Conservation (phyloP, 2,797 vertebrate genomes). For the Acanthurus leucopareius region DNA sequence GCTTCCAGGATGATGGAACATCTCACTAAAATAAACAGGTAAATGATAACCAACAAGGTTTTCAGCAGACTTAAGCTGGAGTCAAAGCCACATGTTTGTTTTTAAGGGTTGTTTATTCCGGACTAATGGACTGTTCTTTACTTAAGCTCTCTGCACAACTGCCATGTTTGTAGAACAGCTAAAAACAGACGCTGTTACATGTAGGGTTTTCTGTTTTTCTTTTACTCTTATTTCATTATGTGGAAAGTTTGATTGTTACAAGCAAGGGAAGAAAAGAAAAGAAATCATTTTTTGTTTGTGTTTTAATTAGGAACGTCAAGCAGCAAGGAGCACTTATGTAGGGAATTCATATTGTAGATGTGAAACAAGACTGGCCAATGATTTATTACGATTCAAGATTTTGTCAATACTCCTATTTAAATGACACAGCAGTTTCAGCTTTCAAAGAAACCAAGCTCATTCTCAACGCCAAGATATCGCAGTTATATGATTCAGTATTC, state of each 20-base stretch:
- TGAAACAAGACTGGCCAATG: too few species aligned
- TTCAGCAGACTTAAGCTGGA: constrained; percentile 18
- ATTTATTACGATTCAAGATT: too few species aligned
- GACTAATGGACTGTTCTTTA: constrained; percentile 49
- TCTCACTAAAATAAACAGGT: constrained; percentile 46
- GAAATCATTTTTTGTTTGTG: too few species aligned
- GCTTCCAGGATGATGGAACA: constrained; percentile 46
- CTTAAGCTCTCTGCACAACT: neutral
- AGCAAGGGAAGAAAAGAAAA: too few species aligned
- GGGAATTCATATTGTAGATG: too few species aligned
- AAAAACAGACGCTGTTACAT: neutral
- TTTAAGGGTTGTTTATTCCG: constrained; percentile 45
- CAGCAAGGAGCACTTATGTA: too few species aligned
- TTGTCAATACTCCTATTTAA: too few species aligned
- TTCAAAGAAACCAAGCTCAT: too few species aligned
- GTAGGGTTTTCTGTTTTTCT: neutral
- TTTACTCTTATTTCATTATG: neutral
- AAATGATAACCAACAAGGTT: constrained; percentile 23
- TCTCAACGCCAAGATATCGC: too few species aligned
- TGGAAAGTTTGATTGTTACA: neutral
- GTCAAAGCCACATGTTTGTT: constrained; percentile 43
- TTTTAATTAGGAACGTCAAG: too few species aligned
- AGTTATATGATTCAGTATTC: neutral
- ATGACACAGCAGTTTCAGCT: too few species aligned
- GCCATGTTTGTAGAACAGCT: constrained; percentile 2